Conservation (phyloP, 2,797 vertebrate species). For the Pseudopleuronectes americanus region DNA sequence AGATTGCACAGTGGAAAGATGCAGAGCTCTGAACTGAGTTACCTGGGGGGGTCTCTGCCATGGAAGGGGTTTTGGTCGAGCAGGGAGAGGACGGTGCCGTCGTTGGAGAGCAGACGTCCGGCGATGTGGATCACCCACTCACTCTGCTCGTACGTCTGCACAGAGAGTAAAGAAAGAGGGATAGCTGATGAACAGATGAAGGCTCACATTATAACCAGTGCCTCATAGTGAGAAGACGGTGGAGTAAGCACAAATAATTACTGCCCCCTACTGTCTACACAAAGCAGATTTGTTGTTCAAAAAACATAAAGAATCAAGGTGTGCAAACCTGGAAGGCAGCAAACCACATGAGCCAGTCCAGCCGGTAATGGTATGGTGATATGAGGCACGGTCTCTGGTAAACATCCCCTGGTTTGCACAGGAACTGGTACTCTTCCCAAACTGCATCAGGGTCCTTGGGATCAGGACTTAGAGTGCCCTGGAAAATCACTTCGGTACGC, state of each 20-base stretch:
- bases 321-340: slow-evolving; percentile 91
- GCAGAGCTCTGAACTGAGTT: slow-evolving; percentile 26
- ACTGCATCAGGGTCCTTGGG: slow-evolving; percentile 83
- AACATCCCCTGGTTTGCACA: slow-evolving; percentile 92
- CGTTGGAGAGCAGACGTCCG: slow-evolving; percentile 90
- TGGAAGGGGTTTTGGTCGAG: slow-evolving; percentile 89
- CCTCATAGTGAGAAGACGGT: neutral
- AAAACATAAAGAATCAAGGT: neutral
- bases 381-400: slow-evolving; percentile 88
- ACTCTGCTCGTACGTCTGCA: slow-evolving; percentile 95
- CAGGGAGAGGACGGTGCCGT: slow-evolving; percentile 86
- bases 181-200: neutral
- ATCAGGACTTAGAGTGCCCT: slow-evolving; percentile 89
- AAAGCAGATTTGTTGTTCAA: neutral
- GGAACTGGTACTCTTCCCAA: slow-evolving; percentile 96
- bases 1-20: neutral
- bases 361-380: slow-evolving; percentile 93
- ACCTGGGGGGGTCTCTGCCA: slow-evolving; percentile 86
- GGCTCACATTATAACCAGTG: neutral
- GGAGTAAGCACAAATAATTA: neutral
- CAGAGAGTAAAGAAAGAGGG: too few species aligned
- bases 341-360: slow-evolving; percentile 99
- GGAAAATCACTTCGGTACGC: slow-evolving; percentile 92
- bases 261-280: slow-evolving; percentile 27
- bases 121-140: slow-evolving; percentile 96